Conservation (phyloP, 2,113 vertebrate genomes). For the Amphiprion percula region DNA sequence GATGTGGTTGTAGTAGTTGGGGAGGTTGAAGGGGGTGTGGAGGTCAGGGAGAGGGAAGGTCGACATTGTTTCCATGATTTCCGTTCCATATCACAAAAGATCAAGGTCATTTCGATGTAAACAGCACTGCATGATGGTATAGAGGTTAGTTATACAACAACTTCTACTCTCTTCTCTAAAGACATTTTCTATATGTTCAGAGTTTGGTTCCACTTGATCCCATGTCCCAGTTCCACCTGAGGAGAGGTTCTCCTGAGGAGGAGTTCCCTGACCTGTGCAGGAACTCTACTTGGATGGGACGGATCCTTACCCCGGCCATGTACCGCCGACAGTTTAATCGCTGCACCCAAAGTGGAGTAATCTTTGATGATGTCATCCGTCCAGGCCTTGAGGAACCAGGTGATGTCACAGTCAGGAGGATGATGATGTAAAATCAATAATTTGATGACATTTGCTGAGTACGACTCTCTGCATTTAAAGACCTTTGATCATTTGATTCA, state of each 20-base stretch:
- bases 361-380: constrained; percentile 83
- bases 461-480: too few relatives aligned
- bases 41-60: too few relatives aligned
- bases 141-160: too few relatives aligned
- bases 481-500: too few relatives aligned
- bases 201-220: constrained; percentile 75
- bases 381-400: constrained; percentile 84
- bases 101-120: too few relatives aligned
- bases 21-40: too few relatives aligned
- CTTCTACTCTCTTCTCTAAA: background rate
- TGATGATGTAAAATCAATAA: too few relatives aligned
- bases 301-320: constrained; percentile 77
- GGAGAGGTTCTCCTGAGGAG: constrained; percentile 75
- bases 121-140: too few relatives aligned
- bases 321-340: constrained; percentile 82
- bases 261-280: constrained; percentile 81
- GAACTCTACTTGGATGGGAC: constrained; percentile 81
- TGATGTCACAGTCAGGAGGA: constrained; percentile 29
- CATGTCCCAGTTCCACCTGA: constrained; percentile 75
- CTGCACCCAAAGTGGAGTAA: constrained; percentile 81
- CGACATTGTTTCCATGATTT: too few relatives aligned
- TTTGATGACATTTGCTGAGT: too few relatives aligned
- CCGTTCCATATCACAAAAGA: too few relatives aligned
- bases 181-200: constrained; percentile 47
- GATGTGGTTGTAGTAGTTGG: too few relatives aligned